Evolutionary conservation across 2,888 invertebrate species (phyloP).

Genomic region (Cinara cedri): DNA sequence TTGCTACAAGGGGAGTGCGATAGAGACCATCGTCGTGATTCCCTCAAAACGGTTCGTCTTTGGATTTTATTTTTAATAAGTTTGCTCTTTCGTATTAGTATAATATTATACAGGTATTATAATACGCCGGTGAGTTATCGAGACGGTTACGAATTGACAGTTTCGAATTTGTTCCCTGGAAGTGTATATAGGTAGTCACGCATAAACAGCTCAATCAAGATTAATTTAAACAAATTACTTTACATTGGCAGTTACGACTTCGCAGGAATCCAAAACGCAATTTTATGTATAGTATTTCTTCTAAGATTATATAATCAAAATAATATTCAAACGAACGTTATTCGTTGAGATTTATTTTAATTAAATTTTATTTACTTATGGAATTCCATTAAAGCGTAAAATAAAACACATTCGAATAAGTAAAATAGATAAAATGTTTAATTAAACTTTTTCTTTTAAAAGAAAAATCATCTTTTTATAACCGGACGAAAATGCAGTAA

Average conservation of each 20-base stretch:
- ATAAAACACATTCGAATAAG: background rate
- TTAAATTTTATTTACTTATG: background rate
- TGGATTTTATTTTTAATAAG: background rate
- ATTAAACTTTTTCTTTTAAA: background rate
- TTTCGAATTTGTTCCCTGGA: background rate
- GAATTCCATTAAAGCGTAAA: background rate
- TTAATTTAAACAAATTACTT: background rate
- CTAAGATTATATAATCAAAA: background rate
- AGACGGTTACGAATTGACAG: constrained; percentile 6
- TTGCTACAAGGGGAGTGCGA: background rate
- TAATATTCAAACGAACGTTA: too few species aligned
- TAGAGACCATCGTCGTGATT: too few species aligned
- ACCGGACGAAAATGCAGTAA: background rate
- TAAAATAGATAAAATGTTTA: constrained; percentile 8
- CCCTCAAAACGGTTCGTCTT: background rate
- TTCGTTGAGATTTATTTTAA: background rate
- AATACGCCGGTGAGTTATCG: background rate
- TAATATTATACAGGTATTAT: background rate
- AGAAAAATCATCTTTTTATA: background rate
- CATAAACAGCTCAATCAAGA: background rate
- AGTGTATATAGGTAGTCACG: too few species aligned
- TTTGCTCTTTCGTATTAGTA: background rate
- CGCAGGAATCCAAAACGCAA: background rate
- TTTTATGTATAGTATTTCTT: background rate
- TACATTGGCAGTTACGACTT: background rate